Base-by-base conservation (phyloP, 92 coral and sea anemone genomes). In the Phenganax stokvisi region DNA sequence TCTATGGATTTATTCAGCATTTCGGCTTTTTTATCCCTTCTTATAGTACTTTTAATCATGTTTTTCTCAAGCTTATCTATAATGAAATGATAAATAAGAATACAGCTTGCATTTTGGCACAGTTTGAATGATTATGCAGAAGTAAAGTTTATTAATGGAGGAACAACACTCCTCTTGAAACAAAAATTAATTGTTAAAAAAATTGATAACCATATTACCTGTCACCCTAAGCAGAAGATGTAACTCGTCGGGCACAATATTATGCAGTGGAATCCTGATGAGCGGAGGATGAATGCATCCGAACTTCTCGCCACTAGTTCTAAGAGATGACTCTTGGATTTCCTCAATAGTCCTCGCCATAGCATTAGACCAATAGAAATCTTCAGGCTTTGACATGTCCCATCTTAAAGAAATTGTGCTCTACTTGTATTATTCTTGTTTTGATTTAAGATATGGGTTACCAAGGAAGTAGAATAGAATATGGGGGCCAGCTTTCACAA, bases 361-460 rank as follows among this genome's bases (percentile, higher is more conserved):
- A 12, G 57, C 75, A 9, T 72, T 75, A 6, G 20, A 68, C 86
- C 86, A 82, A 81, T 83, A 86, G 51, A 12, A 83, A 3, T 83
- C 67, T 71, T 86, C 71, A 72, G 86, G 62, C 70, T 83, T 86
- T 28, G 89, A 67, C 81, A 84, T 83, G 83, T 86, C 89, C 89
- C 87, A 86, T 15, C 89, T 86, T 54, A 12, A 51, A 16, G 31
- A n/a, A 65, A 12, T 30, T 6, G 27, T 11, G 51, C 51, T 71
- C 51, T 12, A 2, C 3, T 10, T 65, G 47, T 65, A 65, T 65
- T 11, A 65, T 65, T 65, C 10, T 65, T 11, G 31, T 65, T 17
- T 65, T 65, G 31, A 11, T 65, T 37, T 37, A 37, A 37, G 47
- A 37, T 37, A 37, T 37, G 47, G 47, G 47, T 37, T 37, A 37